Base-by-base conservation (phyloP, 1,140 invertebrate genomes). In the Oreohelix idahoensis region DNA sequence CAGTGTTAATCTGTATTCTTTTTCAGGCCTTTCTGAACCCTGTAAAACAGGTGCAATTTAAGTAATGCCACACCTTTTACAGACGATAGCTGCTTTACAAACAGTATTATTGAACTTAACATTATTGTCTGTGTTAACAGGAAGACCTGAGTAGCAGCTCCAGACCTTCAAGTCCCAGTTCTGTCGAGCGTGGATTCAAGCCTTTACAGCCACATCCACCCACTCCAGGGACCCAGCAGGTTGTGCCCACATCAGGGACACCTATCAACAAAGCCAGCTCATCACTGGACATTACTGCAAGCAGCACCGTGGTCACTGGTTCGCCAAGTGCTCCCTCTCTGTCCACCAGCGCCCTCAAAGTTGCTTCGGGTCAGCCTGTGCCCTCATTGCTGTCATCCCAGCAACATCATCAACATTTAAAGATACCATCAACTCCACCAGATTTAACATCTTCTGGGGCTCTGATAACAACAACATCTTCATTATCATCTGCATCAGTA, bases 131-230 rank as follows among this genome's bases (percentile, higher is more conserved):
- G 20, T 38, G 35, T 29, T 71, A 17, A 38, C 84, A 90, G 88
- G 90, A 90, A 83, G 89, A 90, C 51, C 83, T 89, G 69, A 90
- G 88, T 83, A 89, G 89, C 23, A 89, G 88, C 45, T 89, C 90
- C 53, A 87, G 87, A 51, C 89, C 90, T 49, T 90, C 88, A 49
- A 91, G 88, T 75, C 90, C 90, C 53, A 88, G 88, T 51, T 90
- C 90, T 63, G 85, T 87, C 35, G 90, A 89, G 71, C 86, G 84
- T 45, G 79, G 79, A 23, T 80, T 80, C 66, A 80, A 80, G 51
- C 79, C 79, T 36, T 32, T 80, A 35, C 79, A 80, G 42, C 79
- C 79, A 23, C 79, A 71, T 38, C 66, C 79, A 71, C 63, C 79
- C 29, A 80, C 79, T n/a, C 63, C 79, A 42, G 66, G 38, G 1